phyloP scores from a whole-genome alignment of 2,113 vertebrate genomes.

The Chelonoidis abingdonii region DNA sequence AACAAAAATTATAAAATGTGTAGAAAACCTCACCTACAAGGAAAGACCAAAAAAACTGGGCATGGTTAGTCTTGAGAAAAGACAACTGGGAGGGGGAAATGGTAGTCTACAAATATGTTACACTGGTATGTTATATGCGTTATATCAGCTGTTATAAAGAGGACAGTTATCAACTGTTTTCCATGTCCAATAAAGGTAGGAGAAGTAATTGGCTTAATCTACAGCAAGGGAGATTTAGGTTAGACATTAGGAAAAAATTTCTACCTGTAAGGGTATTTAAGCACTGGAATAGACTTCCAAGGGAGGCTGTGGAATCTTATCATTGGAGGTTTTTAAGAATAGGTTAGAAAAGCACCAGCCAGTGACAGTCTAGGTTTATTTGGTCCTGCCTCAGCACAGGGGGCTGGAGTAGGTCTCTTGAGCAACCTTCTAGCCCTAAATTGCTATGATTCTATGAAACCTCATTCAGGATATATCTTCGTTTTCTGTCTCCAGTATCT shows the following conservation, averaged over 20 bases:
- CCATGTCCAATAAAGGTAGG: not conserved
- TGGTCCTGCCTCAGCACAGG: not conserved
- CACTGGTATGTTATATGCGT: too few relatives aligned
- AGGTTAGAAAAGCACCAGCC: not conserved
- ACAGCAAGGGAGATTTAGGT: not conserved
- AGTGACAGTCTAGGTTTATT: not conserved
- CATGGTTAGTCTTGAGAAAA: too few relatives aligned
- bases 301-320: not conserved
- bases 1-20: not conserved
- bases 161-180: too few relatives aligned
- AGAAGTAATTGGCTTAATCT: not conserved
- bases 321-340: not conserved
- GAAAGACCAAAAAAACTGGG: too few relatives aligned
- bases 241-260: not conserved
- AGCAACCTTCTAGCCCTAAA: not conserved
- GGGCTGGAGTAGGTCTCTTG: not conserved
- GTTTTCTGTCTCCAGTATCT: not conserved
- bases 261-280: not conserved
- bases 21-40: not conserved
- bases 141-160: too few relatives aligned
- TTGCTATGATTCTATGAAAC: not conserved
- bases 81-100: too few relatives aligned
- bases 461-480: not conserved
- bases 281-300: not conserved
- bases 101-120: too few relatives aligned